Evolutionary conservation across 1,140 invertebrate genomes (phyloP).

Genomic region (Diorhabda sublineata): DNA sequence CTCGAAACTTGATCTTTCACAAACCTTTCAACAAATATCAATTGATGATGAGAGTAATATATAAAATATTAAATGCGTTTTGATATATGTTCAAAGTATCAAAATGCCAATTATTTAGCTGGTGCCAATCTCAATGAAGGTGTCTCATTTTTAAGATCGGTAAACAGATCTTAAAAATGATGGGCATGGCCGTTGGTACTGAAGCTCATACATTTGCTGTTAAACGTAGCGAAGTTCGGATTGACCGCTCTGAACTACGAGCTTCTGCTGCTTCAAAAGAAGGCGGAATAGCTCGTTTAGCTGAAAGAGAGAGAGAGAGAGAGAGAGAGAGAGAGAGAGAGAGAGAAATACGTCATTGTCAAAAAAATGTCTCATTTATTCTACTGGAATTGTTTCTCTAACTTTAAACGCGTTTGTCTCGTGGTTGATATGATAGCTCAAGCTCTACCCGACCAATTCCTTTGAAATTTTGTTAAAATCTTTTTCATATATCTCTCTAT

Average conservation of each 20-base stretch:
- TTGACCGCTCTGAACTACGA: conserved; percentile 5
- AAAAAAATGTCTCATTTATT: background rate
- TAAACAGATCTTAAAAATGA: background rate
- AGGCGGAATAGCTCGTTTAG: background rate
- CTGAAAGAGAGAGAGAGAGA: background rate
- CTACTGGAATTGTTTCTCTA: background rate
- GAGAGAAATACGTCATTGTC: background rate
- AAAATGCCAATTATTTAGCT: background rate
- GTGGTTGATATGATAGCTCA: background rate
- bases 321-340: background rate
- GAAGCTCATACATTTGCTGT: conserved; percentile 8
- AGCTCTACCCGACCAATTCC: too few species aligned
- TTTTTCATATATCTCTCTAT: too few species aligned
- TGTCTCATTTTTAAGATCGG: too few species aligned
- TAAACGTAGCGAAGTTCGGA: background rate
- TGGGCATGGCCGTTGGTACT: conserved; percentile 1
- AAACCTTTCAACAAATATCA: background rate
- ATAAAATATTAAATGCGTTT: background rate
- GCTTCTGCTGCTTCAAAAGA: conserved; percentile 8
- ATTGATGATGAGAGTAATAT: background rate
- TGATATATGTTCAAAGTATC: too few species aligned
- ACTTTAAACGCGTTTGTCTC: conserved; percentile 1
- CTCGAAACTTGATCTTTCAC: background rate
- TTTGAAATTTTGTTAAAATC: too few species aligned
- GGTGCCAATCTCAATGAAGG: background rate